Conservation (phyloP, 2,113 vertebrate genomes). For the Ammodytes dubius region DNA sequence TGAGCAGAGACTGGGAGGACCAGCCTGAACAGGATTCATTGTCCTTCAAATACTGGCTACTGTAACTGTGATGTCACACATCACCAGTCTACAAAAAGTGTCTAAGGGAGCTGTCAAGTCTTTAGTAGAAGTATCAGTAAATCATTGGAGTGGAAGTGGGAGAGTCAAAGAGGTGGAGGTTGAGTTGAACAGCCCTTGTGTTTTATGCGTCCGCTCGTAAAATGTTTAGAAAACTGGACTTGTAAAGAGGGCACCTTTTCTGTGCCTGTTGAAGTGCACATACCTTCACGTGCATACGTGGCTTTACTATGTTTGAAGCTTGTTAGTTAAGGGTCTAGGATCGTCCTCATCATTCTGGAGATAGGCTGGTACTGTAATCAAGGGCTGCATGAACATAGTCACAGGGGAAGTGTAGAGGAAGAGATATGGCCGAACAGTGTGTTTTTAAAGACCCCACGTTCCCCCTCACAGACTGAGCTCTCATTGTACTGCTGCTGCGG, state of each 20-base stretch:
- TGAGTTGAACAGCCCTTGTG: not conserved
- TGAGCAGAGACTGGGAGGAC: conserved; percentile 62
- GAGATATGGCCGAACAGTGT: conserved; percentile 30
- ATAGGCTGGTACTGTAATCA: conserved; percentile 17
- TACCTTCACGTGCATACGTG: not conserved
- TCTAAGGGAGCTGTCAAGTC: not conserved
- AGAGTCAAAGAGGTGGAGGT: not conserved
- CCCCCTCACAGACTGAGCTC: conserved; percentile 16
- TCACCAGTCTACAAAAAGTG: not conserved
- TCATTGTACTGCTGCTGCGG: conserved; percentile 29
- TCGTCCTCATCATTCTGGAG: not conserved
- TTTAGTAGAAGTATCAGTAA: not conserved
- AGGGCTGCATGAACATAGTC: not conserved
- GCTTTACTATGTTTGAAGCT: not conserved
- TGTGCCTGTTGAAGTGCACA: conserved; percentile 15
- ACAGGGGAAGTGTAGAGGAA: conserved; percentile 20
- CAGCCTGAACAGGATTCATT: conserved; percentile 56
- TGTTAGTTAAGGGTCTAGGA: no score
- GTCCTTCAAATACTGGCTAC: conserved; percentile 32
- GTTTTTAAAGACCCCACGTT: conserved; percentile 10
- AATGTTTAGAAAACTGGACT: conserved; percentile 37
- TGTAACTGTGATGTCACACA: conserved; percentile 25
- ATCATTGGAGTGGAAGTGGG: not conserved
- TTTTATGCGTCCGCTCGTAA: conserved; percentile 45
- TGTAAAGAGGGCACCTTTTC: conserved; percentile 10